Evolutionary conservation across 2,113 vertebrate genomes (phyloP).

Genomic region (Atherinomorus stipes): DNA sequence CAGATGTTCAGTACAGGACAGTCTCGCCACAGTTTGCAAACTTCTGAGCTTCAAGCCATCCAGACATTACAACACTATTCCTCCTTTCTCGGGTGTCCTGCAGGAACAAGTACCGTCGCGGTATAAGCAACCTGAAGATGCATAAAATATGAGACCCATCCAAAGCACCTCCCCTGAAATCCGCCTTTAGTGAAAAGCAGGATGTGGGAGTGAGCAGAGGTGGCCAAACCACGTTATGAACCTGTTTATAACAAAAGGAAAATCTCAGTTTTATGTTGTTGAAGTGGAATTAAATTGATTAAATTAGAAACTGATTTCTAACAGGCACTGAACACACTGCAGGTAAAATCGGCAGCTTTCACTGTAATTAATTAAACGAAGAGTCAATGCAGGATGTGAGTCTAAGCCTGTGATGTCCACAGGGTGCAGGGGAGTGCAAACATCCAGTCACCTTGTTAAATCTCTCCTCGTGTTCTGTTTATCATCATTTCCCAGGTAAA

Average conservation of each 20-base stretch:
- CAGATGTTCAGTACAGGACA: constrained; percentile 47
- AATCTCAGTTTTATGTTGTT: background rate
- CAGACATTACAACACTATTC: constrained; percentile 18
- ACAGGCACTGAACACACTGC: constrained; percentile 1
- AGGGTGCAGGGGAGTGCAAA: constrained; percentile 25
- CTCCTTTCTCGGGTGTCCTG: constrained; percentile 26
- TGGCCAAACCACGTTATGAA: background rate
- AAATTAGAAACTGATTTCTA: background rate
- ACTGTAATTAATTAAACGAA: constrained; percentile 20
- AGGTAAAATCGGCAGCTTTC: constrained; percentile 10
- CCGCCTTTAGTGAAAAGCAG: constrained; percentile 32
- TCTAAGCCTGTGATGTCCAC: constrained; percentile 25
- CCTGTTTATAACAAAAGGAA: background rate
- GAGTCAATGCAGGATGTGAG: background rate
- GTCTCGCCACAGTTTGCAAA: constrained; percentile 32
- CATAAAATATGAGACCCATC: constrained; percentile 77
- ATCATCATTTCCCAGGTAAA: constrained; percentile 32
- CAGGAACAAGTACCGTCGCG: constrained; percentile 35
- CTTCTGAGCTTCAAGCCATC: constrained; percentile 39
- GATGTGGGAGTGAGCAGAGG: constrained; percentile 49
- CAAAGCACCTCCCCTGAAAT: constrained; percentile 73
- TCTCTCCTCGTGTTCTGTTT: constrained; percentile 32
- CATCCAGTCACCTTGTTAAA: constrained; percentile 34
- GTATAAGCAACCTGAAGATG: constrained; percentile 63
- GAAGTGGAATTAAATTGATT: background rate